Evolutionary conservation across 2,797 vertebrate species (phyloP), one percentile per base, ranked within the genome.

Genomic region (Euthynnus affinis): DNA sequence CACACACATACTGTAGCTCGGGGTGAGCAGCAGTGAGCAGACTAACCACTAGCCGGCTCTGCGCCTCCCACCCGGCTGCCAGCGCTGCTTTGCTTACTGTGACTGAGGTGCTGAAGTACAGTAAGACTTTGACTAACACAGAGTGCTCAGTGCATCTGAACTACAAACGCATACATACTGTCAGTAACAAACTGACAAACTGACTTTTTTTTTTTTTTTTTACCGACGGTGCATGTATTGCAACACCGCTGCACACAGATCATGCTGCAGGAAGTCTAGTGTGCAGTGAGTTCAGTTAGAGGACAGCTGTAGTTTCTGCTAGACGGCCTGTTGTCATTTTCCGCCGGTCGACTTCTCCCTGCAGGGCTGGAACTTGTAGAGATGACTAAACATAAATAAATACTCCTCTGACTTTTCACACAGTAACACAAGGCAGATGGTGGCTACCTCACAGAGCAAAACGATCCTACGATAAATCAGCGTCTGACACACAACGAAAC

Each of bases 61-160:
- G 44, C 42, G 44, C 48, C 25, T 22, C 25, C 44, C 6, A 5
- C 6, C 23, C 5, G 65, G 49, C 79, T 52, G 18, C 42, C 37
- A 23, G 76, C 82, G 27, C 27, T 71, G 37, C 56, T 80, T 66
- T 71, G 77, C 79, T 71, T 65, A 70, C 63, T 81, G 75, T 57
- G 67, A 25, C 71, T 56, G 42, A 80, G 68, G 42, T 22, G 37
- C 60, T 64, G 67, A 75, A 78, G 84, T 67, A 83, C 71, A 77
- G 61, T 72, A 64, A 88, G 81, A 71, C 81, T 85, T 83, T 53
- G 52, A 78, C 58, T 76, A 70, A 87, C 60, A 68, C 22, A 53
- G n/a, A 61, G 58, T 4, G 22, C 56, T 69, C 10, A 9, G 5
- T 62, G 48, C 58, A 20, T 64, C 56, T 71, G 60, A 15, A 44